These are phyloP conservation scores for Mimas tiliae DNA, from an alignment of 2,888 invertebrate genomes.

Conservation along the genomic window DNA sequence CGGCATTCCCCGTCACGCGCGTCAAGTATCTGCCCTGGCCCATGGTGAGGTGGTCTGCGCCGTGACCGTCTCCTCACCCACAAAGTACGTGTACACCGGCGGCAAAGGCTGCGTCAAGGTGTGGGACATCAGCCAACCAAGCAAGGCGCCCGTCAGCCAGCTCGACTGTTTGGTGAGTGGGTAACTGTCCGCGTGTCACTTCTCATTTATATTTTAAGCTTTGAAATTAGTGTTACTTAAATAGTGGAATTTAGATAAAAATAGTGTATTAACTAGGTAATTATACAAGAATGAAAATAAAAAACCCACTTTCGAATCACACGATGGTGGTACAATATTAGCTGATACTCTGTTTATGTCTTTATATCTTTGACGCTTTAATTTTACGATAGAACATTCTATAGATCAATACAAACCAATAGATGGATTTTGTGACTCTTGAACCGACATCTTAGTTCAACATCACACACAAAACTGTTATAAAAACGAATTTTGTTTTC, in stretches of 20 bases:
- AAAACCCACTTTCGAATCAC: too few relatives aligned
- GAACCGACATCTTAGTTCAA: too few relatives aligned
- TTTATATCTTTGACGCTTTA: too few relatives aligned
- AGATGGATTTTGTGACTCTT: too few relatives aligned
- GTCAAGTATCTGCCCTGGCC: conserved; percentile 95
- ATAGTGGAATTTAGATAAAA: too few relatives aligned
- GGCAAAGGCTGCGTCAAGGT: conserved; percentile 99
- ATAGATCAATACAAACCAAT: too few relatives aligned
- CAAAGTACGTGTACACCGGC: conserved; percentile 97
- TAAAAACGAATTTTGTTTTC: conserved; percentile 48
- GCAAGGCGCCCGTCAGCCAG: conserved; percentile 95
- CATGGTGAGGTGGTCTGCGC: conserved; percentile 99
- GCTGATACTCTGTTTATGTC: too few relatives aligned
- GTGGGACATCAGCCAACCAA: conserved; percentile 97
- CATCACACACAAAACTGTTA: background rate
- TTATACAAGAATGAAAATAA: too few relatives aligned
- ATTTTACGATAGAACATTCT: too few relatives aligned
- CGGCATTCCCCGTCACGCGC: conserved; percentile 96
- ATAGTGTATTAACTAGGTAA: too few relatives aligned
- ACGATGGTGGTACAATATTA: too few relatives aligned
- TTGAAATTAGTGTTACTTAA: too few relatives aligned
- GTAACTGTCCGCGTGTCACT: conserved; percentile 72
- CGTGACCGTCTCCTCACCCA: conserved; percentile 97
- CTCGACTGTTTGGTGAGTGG: conserved; percentile 94
- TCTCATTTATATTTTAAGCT: conserved; percentile 41